phyloP scores from a whole-genome alignment of 2,888 invertebrate species.

The Tanypteryx hageni region DNA sequence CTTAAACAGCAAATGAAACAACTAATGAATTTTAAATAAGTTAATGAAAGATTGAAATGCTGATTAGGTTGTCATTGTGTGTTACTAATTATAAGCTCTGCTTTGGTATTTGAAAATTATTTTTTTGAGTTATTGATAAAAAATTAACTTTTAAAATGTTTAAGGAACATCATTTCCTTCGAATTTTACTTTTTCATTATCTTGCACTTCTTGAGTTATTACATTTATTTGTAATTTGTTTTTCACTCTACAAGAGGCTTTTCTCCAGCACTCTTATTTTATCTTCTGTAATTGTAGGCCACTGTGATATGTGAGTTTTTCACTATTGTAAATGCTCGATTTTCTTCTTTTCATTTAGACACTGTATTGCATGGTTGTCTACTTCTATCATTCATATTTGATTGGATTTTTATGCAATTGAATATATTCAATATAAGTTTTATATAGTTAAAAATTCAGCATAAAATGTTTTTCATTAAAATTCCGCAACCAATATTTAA shows the following conservation, averaged over 20 bases:
- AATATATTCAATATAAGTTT: not conserved
- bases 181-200: constrained; percentile 49
- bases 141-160: not conserved
- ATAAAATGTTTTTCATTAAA: no score
- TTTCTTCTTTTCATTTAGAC: constrained; percentile 25
- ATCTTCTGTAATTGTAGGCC: constrained; percentile 37
- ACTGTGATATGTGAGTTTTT: constrained; percentile 36
- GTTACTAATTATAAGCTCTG: no score
- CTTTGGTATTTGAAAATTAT: no score
- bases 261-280: constrained; percentile 39
- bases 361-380: constrained; percentile 53
- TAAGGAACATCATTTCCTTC: constrained; percentile 39
- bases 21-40: no score
- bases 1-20: not conserved
- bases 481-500: no score
- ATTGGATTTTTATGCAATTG: not conserved
- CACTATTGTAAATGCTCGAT: constrained; percentile 29
- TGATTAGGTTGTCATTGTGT: no score
- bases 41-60: no score
- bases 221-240: constrained; percentile 33
- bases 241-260: constrained; percentile 43
- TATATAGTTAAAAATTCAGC: no score
- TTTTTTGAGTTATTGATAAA: not conserved
- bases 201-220: constrained; percentile 37
- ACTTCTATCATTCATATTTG: constrained; percentile 27